A percentile compares a stretch with the other conserved stretches of the same genome.
phyloP scores from a whole-genome alignment of 2,797 vertebrate genomes.

The Xiphorhynchus erythropygius region DNA sequence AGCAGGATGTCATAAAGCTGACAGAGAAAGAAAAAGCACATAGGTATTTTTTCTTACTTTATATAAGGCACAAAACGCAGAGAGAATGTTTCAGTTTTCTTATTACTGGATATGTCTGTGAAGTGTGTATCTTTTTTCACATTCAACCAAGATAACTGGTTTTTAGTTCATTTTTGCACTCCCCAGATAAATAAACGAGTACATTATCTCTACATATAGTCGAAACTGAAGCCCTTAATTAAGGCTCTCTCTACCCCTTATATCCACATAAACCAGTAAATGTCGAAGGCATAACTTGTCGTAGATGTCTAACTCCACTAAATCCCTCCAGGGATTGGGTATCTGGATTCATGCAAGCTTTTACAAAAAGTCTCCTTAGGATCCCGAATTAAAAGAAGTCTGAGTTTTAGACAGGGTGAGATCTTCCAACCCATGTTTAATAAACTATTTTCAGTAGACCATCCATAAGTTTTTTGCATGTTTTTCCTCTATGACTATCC shows the following conservation, averaged over 20 bases:
- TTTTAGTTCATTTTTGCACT: background rate
- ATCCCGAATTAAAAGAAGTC: background rate
- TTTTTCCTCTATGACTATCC: background rate
- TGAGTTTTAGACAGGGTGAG: background rate
- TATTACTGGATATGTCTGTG: background rate
- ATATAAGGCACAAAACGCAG: background rate
- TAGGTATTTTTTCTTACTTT: background rate
- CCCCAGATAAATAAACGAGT: background rate
- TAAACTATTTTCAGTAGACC: background rate
- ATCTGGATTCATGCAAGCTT: background rate
- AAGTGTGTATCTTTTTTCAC: background rate
- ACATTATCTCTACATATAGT: background rate
- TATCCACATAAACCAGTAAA: background rate
- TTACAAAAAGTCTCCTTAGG: background rate
- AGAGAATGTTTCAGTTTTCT: background rate
- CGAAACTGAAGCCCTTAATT: background rate
- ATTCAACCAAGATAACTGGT: accelerated
- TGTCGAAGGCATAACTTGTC: background rate
- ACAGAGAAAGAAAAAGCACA: background rate
- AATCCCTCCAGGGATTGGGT: background rate
- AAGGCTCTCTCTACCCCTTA: background rate
- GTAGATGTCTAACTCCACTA: background rate
- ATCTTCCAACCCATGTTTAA: background rate
- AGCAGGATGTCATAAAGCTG: background rate
- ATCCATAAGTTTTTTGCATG: background rate